Base-by-base conservation (phyloP, 2,113 vertebrate species). In the Notothenia coriiceps region DNA sequence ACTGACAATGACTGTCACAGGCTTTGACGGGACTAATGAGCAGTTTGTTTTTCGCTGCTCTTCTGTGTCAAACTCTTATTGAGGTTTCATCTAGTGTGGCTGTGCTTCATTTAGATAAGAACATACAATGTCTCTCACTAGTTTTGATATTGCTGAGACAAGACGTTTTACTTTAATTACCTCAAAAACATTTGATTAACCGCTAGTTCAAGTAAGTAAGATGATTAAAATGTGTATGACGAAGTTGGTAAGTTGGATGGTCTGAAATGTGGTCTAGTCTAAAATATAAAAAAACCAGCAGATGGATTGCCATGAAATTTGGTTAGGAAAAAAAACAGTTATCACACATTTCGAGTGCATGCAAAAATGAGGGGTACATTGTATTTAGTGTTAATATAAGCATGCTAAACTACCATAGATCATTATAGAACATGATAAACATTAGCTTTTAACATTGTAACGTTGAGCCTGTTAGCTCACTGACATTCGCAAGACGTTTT, bases 21-120 rank as follows among this genome's bases (percentile, higher is more conserved):
- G 51, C 49, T 66, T 75, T 88, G 72, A 75, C 65, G 50, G 29
- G 33, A 60, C 49, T 18, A 56, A 66, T 65, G 77, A 54, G 52
- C 60, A 2, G 15, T 80, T 80, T 75, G 65, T 62, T 33, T 80
- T 43, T 54, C 35, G 10, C 10, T 79, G 59, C 62, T 83, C 29
- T 57, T 86, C 67, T 80, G 44, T 65, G 9, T 67, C 51, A 22
- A 40, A 66, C 22, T 73, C 17, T 5, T 43, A 60, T 80, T 14
- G 49, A 12, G 13, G 8, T 22, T 71, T 20, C 60, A 29, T 62
- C 54, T 62, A 25, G 63, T 47, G 29, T 29, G 35, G 20, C 22
- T 57, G 20, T 44, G 6, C 43, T 43, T 25, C 2, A 22, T 43
- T 84, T 60, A 33, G 60, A 73, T 25, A 52, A 61, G 12, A 52